A percentile compares a stretch with the other conserved stretches of the same genome.
Conservation (phyloP, 2,113 vertebrate species). For the Falco punctatus region DNA sequence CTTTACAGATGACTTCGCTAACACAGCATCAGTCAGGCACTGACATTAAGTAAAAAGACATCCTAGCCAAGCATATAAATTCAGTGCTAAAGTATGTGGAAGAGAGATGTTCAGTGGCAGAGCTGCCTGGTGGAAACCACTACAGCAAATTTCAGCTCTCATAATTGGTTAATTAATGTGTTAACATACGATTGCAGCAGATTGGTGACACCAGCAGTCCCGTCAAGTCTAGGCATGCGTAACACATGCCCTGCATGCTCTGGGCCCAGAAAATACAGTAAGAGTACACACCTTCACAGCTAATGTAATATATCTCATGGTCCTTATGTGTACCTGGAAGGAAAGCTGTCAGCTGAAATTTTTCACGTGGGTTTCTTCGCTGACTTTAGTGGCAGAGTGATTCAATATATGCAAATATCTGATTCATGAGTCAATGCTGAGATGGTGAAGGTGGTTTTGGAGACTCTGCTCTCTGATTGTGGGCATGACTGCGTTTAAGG, state of each 20-base stretch:
- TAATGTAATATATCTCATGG: background rate
- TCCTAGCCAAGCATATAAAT: background rate
- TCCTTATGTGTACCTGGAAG: background rate
- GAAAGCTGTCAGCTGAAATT: background rate
- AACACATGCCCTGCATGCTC: background rate
- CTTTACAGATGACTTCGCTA: background rate
- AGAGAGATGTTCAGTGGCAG: background rate
- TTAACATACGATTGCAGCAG: background rate
- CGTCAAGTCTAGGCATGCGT: background rate
- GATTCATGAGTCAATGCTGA: background rate
- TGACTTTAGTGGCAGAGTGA: background rate
- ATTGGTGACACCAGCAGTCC: background rate
- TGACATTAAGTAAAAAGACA: background rate
- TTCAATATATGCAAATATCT: background rate
- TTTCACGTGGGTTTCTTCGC: background rate
- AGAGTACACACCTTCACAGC: background rate
- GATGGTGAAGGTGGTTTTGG: background rate
- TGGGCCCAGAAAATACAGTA: background rate
- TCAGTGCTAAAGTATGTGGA: background rate
- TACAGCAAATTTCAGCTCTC: conserved; percentile 4
- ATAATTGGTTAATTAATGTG: conserved; percentile 54
- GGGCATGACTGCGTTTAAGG: background rate
- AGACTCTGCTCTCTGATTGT: background rate
- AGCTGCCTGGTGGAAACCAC: background rate
- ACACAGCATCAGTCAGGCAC: background rate